A percentile compares a stretch with the other conserved stretches of the same genome.
Conservation (phyloP, 2,888 invertebrate species). For the Plemyria rubiginata region DNA sequence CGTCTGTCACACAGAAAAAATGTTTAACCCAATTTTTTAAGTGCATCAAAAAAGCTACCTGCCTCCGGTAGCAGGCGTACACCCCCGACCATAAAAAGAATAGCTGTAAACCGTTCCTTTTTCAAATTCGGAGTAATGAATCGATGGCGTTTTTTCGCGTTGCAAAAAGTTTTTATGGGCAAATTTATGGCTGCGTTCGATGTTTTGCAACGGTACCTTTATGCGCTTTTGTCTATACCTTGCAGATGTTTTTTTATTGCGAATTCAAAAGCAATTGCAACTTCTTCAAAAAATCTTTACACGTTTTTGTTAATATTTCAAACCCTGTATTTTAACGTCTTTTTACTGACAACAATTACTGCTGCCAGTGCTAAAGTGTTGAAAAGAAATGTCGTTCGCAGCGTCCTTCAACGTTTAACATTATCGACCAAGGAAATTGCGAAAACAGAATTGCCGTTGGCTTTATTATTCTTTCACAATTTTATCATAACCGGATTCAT, state of each 20-base stretch:
- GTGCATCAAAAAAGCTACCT: slow-evolving; percentile 73
- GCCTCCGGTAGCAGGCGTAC: slow-evolving; percentile 73
- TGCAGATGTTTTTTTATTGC: slow-evolving; percentile 65
- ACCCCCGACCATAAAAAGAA: slow-evolving; percentile 59
- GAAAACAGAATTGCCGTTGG: slow-evolving; percentile 22
- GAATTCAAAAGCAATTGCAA: slow-evolving; percentile 44
- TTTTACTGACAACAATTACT: slow-evolving; percentile 43
- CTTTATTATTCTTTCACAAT: slow-evolving; percentile 23
- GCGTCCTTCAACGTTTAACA: slow-evolving; percentile 41
- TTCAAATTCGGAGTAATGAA: slow-evolving; percentile 49
- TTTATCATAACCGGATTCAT: slow-evolving; percentile 28
- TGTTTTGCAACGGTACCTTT: slow-evolving; percentile 69
- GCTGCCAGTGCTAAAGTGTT: slow-evolving; percentile 52
- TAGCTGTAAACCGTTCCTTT: slow-evolving; percentile 70
- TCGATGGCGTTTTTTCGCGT: slow-evolving; percentile 62
- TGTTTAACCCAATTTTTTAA: slow-evolving; percentile 78
- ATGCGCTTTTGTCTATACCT: slow-evolving; percentile 61
- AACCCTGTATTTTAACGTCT: slow-evolving; percentile 57
- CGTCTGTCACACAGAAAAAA: slow-evolving; percentile 71
- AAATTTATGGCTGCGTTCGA: slow-evolving; percentile 64
- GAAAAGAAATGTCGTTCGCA: slow-evolving; percentile 45
- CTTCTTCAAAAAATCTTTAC: slow-evolving; percentile 48
- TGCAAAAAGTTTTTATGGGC: slow-evolving; percentile 60
- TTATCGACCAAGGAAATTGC: slow-evolving; percentile 31
- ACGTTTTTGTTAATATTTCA: slow-evolving; percentile 55